These are phyloP conservation scores for Calameuta filiformis DNA, from an alignment of 2,888 invertebrate species.

Conservation along the genomic window DNA sequence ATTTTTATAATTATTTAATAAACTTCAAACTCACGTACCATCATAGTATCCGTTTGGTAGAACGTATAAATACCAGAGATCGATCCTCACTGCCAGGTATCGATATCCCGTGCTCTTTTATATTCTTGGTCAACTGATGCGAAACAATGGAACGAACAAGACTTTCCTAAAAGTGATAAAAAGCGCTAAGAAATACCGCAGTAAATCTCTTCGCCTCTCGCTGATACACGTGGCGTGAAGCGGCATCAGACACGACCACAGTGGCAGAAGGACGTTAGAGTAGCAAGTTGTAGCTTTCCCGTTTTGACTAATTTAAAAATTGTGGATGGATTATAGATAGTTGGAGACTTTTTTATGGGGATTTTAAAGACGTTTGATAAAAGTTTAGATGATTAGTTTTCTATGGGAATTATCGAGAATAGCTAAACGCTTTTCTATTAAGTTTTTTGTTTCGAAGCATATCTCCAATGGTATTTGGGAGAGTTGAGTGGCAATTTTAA, in stretches of 20 bases:
- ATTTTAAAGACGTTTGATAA: not conserved
- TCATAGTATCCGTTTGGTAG: slow-evolving; percentile 47
- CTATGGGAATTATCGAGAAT: not conserved
- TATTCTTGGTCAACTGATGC: slow-evolving; percentile 61
- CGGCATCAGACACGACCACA: not conserved
- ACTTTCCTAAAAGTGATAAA: slow-evolving; percentile 62
- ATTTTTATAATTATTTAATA: not conserved
- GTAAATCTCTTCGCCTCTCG: slow-evolving; percentile 50
- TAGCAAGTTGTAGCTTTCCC: not conserved
- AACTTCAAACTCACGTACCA: slow-evolving; percentile 50
- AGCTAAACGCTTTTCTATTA: not conserved
- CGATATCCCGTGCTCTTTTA: slow-evolving; percentile 55
- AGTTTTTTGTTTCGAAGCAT: not conserved
- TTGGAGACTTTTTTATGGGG: not conserved
- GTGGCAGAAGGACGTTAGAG: slow-evolving; percentile 10
- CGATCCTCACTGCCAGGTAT: slow-evolving; percentile 52
- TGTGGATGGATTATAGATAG: not conserved
- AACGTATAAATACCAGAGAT: slow-evolving; percentile 50
- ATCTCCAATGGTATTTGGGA: not conserved
- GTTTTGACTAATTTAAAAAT: not conserved
- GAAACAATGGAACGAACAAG: slow-evolving; percentile 54
- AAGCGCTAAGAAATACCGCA: slow-evolving; percentile 54
- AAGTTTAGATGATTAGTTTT: not conserved
- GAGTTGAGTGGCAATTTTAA: not conserved
- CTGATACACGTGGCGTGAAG: slow-evolving; percentile 31